Percentiles rank a stretch among this genome's conserved stretches.
Conservation (phyloP, 2,888 invertebrate species). For the Eumacrocentrus americanus region DNA sequence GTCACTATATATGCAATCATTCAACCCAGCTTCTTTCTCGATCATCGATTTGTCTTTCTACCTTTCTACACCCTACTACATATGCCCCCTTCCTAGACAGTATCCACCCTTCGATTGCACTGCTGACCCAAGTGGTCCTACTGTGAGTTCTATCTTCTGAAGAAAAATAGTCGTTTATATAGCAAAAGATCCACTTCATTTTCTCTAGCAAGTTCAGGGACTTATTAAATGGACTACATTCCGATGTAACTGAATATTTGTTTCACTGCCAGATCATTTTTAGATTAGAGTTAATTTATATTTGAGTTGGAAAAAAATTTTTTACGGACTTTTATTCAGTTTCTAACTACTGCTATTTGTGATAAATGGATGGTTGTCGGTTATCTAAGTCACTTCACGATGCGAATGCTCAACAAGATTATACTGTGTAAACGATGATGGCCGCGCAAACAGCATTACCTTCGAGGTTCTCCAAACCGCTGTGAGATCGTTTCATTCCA, state of each 20-base stretch:
- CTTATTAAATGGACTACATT: too few relatives aligned
- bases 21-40: conserved; percentile 3
- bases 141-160: too few relatives aligned
- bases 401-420: background rate
- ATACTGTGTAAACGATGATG: background rate
- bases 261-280: background rate
- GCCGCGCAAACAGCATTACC: background rate
- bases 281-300: too few relatives aligned
- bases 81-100: too few relatives aligned
- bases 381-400: background rate
- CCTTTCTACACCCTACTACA: conserved; percentile 1
- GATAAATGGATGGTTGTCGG: background rate
- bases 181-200: too few relatives aligned
- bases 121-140: too few relatives aligned
- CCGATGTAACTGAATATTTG: conserved; percentile 8
- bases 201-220: too few relatives aligned
- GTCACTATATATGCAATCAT: conserved; percentile 9
- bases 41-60: conserved; percentile 17
- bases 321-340: too few relatives aligned
- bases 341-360: background rate
- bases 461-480: background rate
- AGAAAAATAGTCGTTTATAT: background rate
- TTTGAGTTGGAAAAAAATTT: too few relatives aligned
- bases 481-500: background rate
- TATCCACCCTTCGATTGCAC: too few relatives aligned